Evolutionary conservation across 1,140 invertebrate species (phyloP).

Genomic region (Drosophila malerkotliana): DNA sequence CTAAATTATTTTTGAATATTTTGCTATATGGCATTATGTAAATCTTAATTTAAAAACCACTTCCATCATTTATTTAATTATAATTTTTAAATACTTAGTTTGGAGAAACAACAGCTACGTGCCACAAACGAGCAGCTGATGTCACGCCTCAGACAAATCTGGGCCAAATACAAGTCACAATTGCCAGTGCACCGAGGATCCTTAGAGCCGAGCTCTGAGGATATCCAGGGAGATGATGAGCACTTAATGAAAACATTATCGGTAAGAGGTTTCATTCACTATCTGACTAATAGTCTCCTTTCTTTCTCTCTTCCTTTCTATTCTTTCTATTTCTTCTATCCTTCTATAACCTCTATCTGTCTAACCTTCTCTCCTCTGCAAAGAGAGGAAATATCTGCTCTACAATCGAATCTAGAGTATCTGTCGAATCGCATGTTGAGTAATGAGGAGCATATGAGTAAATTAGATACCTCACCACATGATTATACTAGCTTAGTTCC

Average conservation of each 20-base stretch:
- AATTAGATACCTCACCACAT: conserved; percentile 75
- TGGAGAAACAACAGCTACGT: conserved; percentile 85
- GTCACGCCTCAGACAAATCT: conserved; percentile 86
- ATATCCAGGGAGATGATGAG: conserved; percentile 37
- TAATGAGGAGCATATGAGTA: conserved; percentile 78
- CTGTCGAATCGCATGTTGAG: conserved; percentile 84
- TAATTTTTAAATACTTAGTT: conserved; percentile 31
- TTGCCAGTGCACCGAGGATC: conserved; percentile 42
- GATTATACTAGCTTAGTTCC: conserved; percentile 76
- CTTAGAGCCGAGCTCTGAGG: conserved; percentile 48
- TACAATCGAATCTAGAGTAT: conserved; percentile 86
- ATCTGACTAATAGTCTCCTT: conserved; percentile 52
- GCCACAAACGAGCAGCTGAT: conserved; percentile 86
- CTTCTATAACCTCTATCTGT: background rate
- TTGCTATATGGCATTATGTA: no score
- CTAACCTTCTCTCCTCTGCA: background rate
- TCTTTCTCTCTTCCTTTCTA: conserved; percentile 48
- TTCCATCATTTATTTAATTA: background rate
- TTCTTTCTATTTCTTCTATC: conserved; percentile 13
- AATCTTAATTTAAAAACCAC: background rate
- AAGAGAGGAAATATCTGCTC: conserved; percentile 86
- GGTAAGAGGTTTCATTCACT: conserved; percentile 50
- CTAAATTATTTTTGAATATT: background rate
- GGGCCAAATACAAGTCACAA: conserved; percentile 85
- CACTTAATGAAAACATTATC: conserved; percentile 40